These are phyloP conservation scores for Hypotaenidia okinawae DNA, from an alignment of 2,797 vertebrate species.

Conservation along the genomic window DNA sequence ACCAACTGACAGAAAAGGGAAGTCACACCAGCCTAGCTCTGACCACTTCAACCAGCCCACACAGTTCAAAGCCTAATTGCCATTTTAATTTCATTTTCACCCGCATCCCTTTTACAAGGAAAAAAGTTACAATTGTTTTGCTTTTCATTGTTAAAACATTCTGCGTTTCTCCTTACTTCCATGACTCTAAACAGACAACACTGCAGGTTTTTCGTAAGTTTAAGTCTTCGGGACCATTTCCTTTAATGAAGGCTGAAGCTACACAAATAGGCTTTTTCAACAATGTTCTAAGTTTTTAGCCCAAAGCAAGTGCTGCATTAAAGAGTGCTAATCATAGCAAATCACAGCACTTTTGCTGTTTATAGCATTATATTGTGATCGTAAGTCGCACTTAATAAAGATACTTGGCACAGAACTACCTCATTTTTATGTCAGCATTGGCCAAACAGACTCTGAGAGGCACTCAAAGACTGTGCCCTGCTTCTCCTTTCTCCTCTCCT, in stretches of 20 bases:
- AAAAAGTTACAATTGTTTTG: not conserved
- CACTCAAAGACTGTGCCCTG: not conserved
- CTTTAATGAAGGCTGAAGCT: slow-evolving; percentile 6
- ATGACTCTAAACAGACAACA: not conserved
- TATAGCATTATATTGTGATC: not conserved
- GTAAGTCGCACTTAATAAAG: not conserved
- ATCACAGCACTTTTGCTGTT: not conserved
- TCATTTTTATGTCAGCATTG: not conserved
- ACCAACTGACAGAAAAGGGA: slow-evolving; percentile 28
- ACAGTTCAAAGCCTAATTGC: not conserved
- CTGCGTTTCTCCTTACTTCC: not conserved
- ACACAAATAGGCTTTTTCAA: not conserved
- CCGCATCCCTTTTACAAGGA: not conserved
- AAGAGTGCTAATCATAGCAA: slow-evolving; percentile 11
- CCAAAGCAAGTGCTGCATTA: not conserved
- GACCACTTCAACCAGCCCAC: not conserved
- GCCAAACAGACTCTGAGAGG: not conserved
- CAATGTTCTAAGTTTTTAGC: slow-evolving; percentile 6
- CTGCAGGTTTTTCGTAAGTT: not conserved
- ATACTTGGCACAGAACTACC: not conserved
- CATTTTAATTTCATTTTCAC: slow-evolving; percentile 12
- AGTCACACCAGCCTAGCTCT: not conserved
- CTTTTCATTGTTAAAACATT: not conserved
- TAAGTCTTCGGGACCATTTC: not conserved
- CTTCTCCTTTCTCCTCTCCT: not conserved